Conservation (phyloP, 2,797 vertebrate species). For the Enteromius treurensis region DNA sequence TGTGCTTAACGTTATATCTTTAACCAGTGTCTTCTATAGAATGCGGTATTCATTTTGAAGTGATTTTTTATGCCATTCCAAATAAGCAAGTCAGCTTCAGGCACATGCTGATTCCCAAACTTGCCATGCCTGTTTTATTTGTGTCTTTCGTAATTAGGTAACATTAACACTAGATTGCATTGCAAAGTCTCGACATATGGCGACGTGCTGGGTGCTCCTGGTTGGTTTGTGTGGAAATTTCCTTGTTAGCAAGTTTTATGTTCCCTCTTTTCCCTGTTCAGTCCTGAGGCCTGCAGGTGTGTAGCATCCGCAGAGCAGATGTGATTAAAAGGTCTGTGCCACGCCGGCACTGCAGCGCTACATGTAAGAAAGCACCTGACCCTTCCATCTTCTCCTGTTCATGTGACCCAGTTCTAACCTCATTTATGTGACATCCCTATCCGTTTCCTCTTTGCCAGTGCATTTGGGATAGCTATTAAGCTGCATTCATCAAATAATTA, state of each 20-base stretch:
- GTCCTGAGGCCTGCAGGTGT: slow-evolving; percentile 50
- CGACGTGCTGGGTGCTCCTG: neutral
- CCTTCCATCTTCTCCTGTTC: slow-evolving; percentile 24
- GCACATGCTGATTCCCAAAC: neutral
- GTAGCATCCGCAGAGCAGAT: slow-evolving; percentile 44
- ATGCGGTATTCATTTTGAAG: neutral
- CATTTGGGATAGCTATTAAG: slow-evolving; percentile 28
- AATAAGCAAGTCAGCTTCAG: neutral
- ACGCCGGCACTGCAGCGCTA: slow-evolving; percentile 17
- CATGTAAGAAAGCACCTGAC: slow-evolving; percentile 46
- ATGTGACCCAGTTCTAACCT: slow-evolving; percentile 47
- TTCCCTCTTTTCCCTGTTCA: slow-evolving; percentile 34
- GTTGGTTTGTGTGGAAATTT: slow-evolving; percentile 13
- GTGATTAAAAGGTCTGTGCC: slow-evolving; percentile 54
- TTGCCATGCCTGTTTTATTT: neutral
- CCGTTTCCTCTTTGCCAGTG: slow-evolving; percentile 27
- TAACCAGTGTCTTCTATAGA: neutral
- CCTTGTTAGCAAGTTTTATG: slow-evolving; percentile 25
- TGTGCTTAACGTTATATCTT: neutral
- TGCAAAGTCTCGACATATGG: neutral
- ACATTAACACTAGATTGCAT: slow-evolving; percentile 9
- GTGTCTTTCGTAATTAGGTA: neutral
- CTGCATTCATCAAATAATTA: slow-evolving; percentile 34
- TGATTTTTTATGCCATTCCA: neutral
- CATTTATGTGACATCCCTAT: slow-evolving; percentile 50